These are phyloP conservation scores for Sisor rabdophorus DNA, from an alignment of 2,113 vertebrate genomes.

Conservation along the genomic window DNA sequence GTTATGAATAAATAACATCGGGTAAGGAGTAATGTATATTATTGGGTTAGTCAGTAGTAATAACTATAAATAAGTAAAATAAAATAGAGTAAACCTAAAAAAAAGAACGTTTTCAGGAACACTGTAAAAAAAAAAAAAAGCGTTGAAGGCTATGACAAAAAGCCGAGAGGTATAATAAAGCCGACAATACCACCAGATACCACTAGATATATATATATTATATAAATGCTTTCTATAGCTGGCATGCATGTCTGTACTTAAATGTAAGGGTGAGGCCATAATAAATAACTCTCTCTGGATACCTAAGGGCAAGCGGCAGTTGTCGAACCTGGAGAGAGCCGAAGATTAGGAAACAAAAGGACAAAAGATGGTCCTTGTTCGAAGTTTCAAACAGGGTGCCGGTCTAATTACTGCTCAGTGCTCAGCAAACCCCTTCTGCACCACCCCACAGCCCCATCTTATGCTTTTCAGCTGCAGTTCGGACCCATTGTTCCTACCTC, in stretches of 20 bases:
- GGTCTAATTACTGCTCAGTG: conserved; percentile 38
- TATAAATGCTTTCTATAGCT: conserved; percentile 5
- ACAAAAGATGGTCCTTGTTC: conserved; percentile 32
- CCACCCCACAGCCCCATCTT: conserved; percentile 20
- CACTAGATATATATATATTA: not conserved
- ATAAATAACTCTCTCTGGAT: conserved; percentile 42
- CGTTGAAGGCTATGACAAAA: conserved; percentile 6
- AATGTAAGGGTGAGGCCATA: conserved; percentile 31
- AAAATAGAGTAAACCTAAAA: not conserved
- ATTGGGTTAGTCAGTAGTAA: not conserved
- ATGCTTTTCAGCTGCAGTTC: conserved; percentile 9
- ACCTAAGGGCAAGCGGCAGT: conserved; percentile 19
- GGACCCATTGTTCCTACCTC: not conserved
- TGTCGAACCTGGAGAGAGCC: conserved; percentile 16
- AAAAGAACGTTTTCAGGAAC: not conserved
- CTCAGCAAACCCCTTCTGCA: conserved; percentile 8
- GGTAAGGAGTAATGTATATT: not conserved
- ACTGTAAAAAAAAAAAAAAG: conserved; percentile 7
- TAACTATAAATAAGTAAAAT: not conserved
- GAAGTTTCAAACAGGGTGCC: conserved; percentile 37
- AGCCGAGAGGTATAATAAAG: not conserved
- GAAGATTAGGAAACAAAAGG: conserved; percentile 49
- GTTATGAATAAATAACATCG: not conserved
- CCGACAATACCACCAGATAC: not conserved
- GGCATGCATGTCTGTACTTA: conserved; percentile 21